These are phyloP conservation scores for Cheilinus undulatus DNA, from an alignment of 2,113 vertebrate genomes.

Conservation along the genomic window DNA sequence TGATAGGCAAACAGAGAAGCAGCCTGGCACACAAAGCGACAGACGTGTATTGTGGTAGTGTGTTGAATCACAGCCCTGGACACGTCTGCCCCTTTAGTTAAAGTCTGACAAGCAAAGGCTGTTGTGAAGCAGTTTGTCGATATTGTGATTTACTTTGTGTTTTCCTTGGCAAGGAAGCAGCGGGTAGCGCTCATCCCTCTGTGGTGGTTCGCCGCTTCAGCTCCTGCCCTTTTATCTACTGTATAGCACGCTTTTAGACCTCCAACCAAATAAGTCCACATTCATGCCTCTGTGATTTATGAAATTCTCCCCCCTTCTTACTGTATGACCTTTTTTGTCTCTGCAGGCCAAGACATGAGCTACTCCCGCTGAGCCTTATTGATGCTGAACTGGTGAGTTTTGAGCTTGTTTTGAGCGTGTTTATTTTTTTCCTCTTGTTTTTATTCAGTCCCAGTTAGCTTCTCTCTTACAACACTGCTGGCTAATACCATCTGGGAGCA, in stretches of 20 bases:
- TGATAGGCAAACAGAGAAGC: conserved; percentile 25
- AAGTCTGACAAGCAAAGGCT: conserved; percentile 13
- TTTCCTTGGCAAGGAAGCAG: conserved; percentile 43
- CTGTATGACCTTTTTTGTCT: conserved; percentile 70
- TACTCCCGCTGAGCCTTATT: conserved; percentile 68
- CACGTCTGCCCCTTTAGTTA: conserved; percentile 39
- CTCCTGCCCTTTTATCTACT: conserved; percentile 8
- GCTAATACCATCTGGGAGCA: conserved; percentile 26
- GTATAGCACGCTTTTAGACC: conserved; percentile 22
- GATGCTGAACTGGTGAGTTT: conserved; percentile 84
- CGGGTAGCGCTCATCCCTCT: conserved; percentile 15
- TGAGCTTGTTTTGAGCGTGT: neutral
- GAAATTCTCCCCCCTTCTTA: conserved; percentile 58
- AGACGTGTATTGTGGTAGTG: conserved; percentile 12
- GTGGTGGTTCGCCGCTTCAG: conserved; percentile 21
- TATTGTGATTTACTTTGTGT: conserved; percentile 53
- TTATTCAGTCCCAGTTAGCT: conserved; percentile 14
- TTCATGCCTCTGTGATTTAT: conserved; percentile 46
- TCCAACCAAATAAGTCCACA: conserved; percentile 70
- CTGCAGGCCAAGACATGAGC: conserved; percentile 77
- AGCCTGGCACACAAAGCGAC: conserved; percentile 17
- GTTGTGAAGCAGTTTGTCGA: conserved; percentile 21
- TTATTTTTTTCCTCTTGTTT: neutral
- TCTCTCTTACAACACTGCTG: neutral
- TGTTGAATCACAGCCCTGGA: conserved; percentile 28